Conservation (phyloP, 2,888 invertebrate species). For the Lissocephala sabroskyi region DNA sequence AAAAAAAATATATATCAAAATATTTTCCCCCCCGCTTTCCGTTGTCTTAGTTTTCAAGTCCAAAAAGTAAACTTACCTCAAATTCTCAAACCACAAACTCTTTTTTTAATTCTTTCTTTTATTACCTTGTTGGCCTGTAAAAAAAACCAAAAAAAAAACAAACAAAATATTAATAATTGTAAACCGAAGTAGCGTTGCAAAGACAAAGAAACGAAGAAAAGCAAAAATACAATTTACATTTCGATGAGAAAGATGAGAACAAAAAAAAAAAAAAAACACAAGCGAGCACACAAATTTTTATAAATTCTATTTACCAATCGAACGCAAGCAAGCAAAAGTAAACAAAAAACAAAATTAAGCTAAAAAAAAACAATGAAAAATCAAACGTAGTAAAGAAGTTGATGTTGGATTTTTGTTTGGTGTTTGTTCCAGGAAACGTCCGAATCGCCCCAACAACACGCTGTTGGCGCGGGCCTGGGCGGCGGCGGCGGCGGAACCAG, state of each 20-base stretch:
- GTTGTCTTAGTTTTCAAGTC: slow-evolving; percentile 36
- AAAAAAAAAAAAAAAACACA: slow-evolving; percentile 23
- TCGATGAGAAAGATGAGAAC: slow-evolving; percentile 22
- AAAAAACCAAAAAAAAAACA: slow-evolving; percentile 31
- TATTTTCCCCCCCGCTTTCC: slow-evolving; percentile 13
- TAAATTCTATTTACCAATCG: too few relatives aligned
- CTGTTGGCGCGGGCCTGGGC: slow-evolving; percentile 73
- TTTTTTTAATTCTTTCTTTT: slow-evolving; percentile 12
- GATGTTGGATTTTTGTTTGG: slow-evolving; percentile 90
- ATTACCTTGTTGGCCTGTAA: slow-evolving; percentile 19
- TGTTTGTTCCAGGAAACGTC: slow-evolving; percentile 87
- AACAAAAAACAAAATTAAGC: slow-evolving; percentile 74
- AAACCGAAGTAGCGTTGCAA: slow-evolving; percentile 13
- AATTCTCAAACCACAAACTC: slow-evolving; percentile 18
- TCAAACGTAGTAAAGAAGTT: slow-evolving; percentile 79
- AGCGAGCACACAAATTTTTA: slow-evolving; percentile 5
- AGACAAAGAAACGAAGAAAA: slow-evolving; percentile 21
- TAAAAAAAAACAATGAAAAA: slow-evolving; percentile 47
- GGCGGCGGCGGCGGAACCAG: slow-evolving; percentile 51
- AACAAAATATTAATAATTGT: slow-evolving; percentile 9
- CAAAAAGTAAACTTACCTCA: too few relatives aligned
- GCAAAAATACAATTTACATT: slow-evolving; percentile 26
- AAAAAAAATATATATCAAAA: too few relatives aligned
- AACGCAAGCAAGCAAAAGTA: slow-evolving; percentile 56
- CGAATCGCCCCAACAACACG: slow-evolving; percentile 77